These are phyloP conservation scores for Sebastes matsubarae DNA, from an alignment of 2,797 vertebrate genomes.

Conservation along the genomic window DNA sequence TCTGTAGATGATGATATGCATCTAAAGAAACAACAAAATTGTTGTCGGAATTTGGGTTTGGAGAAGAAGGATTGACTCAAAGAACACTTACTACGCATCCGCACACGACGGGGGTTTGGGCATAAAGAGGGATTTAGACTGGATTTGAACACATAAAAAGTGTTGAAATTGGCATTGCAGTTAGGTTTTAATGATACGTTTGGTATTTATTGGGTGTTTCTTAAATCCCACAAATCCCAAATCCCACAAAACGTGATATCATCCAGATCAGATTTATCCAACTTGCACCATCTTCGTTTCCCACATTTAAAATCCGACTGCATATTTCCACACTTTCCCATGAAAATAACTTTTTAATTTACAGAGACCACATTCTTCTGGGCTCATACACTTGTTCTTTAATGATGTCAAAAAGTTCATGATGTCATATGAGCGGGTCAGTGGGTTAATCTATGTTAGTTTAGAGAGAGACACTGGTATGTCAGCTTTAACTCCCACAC, in stretches of 20 bases:
- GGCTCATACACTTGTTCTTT: not conserved
- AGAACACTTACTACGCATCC: not conserved
- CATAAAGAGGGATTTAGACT: not conserved
- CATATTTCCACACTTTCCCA: not conserved
- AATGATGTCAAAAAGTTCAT: not conserved
- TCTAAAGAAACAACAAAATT: not conserved
- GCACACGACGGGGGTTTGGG: not conserved
- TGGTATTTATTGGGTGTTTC: not conserved
- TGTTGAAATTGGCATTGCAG: not conserved
- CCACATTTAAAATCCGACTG: not conserved
- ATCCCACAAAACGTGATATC: not conserved
- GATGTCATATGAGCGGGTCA: not conserved
- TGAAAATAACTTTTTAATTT: not conserved
- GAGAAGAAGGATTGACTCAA: not conserved
- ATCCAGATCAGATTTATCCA: not conserved
- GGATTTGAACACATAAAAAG: not conserved
- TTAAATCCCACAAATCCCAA: not conserved
- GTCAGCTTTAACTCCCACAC: not conserved
- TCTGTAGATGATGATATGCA: not conserved
- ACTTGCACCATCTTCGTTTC: not conserved
- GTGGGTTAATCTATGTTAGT: conserved; percentile 21
- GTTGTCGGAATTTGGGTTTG: not conserved
- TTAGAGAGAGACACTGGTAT: conserved; percentile 4
- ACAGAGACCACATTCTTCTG: not conserved
- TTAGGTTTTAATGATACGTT: not conserved